phyloP scores from a whole-genome alignment of 2,888 invertebrate genomes.

The Fabriciana adippe region DNA sequence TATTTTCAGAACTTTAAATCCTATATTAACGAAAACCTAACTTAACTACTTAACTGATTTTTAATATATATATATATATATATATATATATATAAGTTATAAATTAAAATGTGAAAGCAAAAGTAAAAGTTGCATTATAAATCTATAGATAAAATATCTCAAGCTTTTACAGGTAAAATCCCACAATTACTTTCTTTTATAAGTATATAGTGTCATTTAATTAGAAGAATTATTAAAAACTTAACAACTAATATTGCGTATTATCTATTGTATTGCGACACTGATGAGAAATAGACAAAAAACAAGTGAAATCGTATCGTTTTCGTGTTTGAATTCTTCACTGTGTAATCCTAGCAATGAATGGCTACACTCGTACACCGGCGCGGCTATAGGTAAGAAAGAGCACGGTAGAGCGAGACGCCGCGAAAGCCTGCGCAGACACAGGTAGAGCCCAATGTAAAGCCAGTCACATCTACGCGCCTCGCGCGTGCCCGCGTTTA shows the following conservation, averaged over 20 bases:
- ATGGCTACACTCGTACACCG: slow-evolving; percentile 11
- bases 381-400: slow-evolving; percentile 54
- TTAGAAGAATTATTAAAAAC: background rate
- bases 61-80: background rate
- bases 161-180: background rate
- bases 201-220: background rate
- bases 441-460: slow-evolving; percentile 47
- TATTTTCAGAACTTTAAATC: too few species aligned
- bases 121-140: background rate
- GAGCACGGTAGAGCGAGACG: slow-evolving; percentile 62
- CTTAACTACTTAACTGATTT: too few species aligned
- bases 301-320: slow-evolving; percentile 22
- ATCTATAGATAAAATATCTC: background rate
- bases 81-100: background rate
- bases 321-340: slow-evolving; percentile 18
- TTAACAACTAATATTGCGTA: background rate
- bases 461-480: slow-evolving; percentile 64
- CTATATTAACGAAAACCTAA: too few species aligned
- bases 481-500: slow-evolving; percentile 68
- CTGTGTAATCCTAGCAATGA: slow-evolving; percentile 34
- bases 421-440: slow-evolving; percentile 60
- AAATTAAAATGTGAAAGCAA: background rate
- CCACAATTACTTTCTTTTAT: background rate
- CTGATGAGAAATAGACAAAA: slow-evolving; percentile 10
- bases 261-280: slow-evolving; percentile 2